Evolutionary conservation across 53 echinoderm and acorn worm species (phyloP).

Genomic region (Zoroaster sp.): DNA sequence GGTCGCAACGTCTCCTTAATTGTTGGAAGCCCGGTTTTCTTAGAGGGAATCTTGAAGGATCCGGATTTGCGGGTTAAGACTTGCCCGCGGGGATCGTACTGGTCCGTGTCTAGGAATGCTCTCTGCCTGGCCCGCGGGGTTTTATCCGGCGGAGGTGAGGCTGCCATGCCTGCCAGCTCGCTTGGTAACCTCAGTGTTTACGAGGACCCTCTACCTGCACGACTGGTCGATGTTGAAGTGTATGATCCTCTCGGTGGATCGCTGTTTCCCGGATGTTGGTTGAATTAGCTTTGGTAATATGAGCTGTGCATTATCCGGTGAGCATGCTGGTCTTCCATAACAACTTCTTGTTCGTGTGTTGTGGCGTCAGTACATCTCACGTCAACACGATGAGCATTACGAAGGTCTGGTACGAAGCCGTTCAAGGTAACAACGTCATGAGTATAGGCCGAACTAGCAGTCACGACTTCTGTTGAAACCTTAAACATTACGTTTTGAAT

Average conservation of each 20-base stretch:
- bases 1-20: slow-evolving; percentile 83
- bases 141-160: background rate
- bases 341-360: background rate
- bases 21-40: slow-evolving; percentile 35
- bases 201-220: background rate
- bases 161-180: background rate
- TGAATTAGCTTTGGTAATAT: background rate
- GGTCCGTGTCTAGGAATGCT: slow-evolving; percentile 24
- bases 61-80: slow-evolving; percentile 43
- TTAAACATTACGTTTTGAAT: background rate
- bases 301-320: background rate
- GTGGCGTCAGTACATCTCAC: background rate
- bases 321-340: background rate
- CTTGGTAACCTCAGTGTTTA: background rate
- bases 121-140: slow-evolving; percentile 3
- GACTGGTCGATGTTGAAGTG: slow-evolving; percentile 23
- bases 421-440: background rate
- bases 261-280: background rate
- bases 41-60: slow-evolving; percentile 9
- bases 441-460: background rate
- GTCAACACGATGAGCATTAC: background rate
- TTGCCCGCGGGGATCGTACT: slow-evolving; percentile 37
- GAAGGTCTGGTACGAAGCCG: background rate
- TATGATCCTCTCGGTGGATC: background rate
- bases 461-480: background rate